phyloP scores from a whole-genome alignment of 2,113 vertebrate genomes.

The Gallinago paraguaiae region DNA sequence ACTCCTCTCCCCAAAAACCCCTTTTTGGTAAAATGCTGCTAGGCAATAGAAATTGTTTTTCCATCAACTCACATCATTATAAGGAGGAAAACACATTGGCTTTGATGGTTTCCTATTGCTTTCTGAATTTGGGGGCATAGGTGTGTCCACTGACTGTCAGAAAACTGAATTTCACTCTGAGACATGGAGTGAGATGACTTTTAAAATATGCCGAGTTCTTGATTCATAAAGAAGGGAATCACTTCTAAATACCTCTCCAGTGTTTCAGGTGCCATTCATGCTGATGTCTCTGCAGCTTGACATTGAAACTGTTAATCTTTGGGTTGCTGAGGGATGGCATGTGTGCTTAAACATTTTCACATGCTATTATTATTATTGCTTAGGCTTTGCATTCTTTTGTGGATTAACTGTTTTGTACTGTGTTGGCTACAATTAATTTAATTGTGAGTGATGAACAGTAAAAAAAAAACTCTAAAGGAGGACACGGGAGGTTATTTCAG shows the following conservation, averaged over 20 bases:
- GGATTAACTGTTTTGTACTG: neutral
- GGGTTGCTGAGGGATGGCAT: neutral
- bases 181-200: neutral
- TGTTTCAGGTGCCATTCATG: neutral
- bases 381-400: neutral
- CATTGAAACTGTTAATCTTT: neutral
- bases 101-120: conserved; percentile 51
- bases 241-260: neutral
- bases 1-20: fast-evolving
- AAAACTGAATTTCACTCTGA: neutral
- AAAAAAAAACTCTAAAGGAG: neutral
- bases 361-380: neutral
- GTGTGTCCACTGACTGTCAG: neutral
- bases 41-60: conserved; percentile 11
- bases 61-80: neutral
- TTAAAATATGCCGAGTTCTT: neutral
- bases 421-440: neutral
- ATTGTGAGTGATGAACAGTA: neutral
- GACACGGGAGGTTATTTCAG: neutral
- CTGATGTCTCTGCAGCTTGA: neutral
- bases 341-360: neutral
- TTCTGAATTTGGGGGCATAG: neutral
- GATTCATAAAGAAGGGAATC: neutral
- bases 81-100: neutral
- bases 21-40: neutral